Evolutionary conservation across 2,797 vertebrate genomes (phyloP), one percentile per base, ranked within the genome.

Genomic region (Acanthornis magna): DNA sequence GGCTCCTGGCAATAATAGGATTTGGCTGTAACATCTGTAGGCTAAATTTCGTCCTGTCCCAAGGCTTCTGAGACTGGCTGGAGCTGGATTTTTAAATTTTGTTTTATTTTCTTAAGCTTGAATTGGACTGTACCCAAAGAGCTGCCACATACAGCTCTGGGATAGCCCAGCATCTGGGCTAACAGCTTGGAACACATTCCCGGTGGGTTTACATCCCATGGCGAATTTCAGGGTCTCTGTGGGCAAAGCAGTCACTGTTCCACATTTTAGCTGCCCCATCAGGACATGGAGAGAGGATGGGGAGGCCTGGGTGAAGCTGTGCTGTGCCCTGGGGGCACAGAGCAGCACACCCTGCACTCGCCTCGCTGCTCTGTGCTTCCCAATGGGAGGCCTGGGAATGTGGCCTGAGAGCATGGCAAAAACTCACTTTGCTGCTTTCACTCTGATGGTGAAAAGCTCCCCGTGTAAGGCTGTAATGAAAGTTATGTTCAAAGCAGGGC

Each of bases 361-460:
- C 18, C 23, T 47, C 11, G 1, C 23, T 25, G 36, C 47, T 84
- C 36, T 11, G 7, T 3, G 2, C 70, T 81, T 76, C 50, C 58
- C 5, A 0, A 0, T 0, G 1, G 20, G 16, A 36, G 10, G 20
- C 7, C 54, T 68, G 40, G 34, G 22, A 77, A 8, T n/a, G 14
- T 4, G 15, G 26, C 29, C 19, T 2, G 1, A 43, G 17, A 76
- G 29, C 53, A 4, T 2, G 53, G n/a, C 53, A 78, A 8, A 61
- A 74, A 12, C 43, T 91, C 5, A 1, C 54, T 79, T 62, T 63
- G 54, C 23, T 13, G 14, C 16, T 81, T 43, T 14, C 27, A 14
- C 30, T n/a, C 7, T 7, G 5, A 30, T 16, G 29, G n/a, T 47
- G 66, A 58, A 58, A 73, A 66, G 47, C 60, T 86, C 48, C 38